Percentiles rank a stretch among this genome's conserved stretches.
phyloP scores from a whole-genome alignment of 2,797 vertebrate genomes.

The Clarias laeviceps region DNA sequence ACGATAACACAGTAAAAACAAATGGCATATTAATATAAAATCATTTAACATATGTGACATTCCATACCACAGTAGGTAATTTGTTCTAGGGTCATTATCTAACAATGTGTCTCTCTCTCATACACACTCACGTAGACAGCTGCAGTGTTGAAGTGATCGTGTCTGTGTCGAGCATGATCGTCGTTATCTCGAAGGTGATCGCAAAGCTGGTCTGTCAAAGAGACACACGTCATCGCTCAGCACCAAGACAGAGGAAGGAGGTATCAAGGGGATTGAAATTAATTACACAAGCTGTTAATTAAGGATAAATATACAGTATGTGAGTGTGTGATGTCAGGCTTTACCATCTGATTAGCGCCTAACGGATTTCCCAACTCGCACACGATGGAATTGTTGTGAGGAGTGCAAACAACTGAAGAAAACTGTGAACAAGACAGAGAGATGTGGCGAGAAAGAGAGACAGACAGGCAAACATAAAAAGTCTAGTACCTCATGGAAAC shows the following conservation, averaged over 20 bases:
- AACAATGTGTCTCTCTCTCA: not conserved
- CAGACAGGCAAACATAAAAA: not conserved
- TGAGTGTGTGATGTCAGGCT: not conserved
- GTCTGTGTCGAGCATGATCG: slow-evolving; percentile 76
- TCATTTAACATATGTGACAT: too few species aligned
- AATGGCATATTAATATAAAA: not conserved
- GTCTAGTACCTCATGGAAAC: not conserved
- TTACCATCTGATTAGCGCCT: slow-evolving; percentile 75
- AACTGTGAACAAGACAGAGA: not conserved
- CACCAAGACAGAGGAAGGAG: not conserved
- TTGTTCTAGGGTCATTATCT: not conserved
- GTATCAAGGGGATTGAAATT: not conserved
- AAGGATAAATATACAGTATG: not conserved
- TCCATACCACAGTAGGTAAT: not conserved
- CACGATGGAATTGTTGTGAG: slow-evolving; percentile 62
- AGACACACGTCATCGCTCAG: not conserved
- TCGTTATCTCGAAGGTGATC: slow-evolving; percentile 79
- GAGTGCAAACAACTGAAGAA: slow-evolving; percentile 45
- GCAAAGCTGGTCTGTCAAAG: slow-evolving; percentile 75
- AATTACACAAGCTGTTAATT: not conserved
- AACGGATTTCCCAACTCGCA: slow-evolving; percentile 91
- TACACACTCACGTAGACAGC: slow-evolving; percentile 84
- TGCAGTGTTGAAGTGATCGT: slow-evolving; percentile 75
- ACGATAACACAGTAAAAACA: not conserved
- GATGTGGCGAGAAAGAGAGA: not conserved